phyloP scores from a whole-genome alignment of 2,113 vertebrate species.

The Capreolus pygargus region DNA sequence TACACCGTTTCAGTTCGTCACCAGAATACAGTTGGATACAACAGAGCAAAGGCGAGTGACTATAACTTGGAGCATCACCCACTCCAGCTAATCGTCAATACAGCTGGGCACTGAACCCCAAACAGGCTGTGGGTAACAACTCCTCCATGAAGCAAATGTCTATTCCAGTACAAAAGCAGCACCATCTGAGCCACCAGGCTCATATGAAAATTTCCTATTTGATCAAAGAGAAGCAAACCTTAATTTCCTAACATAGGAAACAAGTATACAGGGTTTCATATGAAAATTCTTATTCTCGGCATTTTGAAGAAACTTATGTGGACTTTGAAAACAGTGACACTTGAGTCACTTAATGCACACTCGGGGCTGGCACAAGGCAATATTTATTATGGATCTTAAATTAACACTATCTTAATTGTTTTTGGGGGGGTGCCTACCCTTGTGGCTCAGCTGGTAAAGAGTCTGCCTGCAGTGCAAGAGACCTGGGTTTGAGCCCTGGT shows the following conservation, averaged over 20 bases:
- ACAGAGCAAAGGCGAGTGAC: neutral
- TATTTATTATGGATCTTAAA: neutral
- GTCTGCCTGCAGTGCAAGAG: rapidly evolving
- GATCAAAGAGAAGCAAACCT: neutral
- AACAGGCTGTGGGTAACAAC: neutral
- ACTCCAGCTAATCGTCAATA: neutral
- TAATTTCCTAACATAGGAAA: neutral
- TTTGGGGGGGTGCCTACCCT: neutral
- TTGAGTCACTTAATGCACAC: neutral
- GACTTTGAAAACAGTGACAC: neutral
- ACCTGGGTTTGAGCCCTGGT: neutral
- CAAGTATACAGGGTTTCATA: neutral
- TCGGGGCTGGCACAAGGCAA: neutral
- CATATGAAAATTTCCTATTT: neutral
- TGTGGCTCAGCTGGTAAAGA: neutral
- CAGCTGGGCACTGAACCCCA: neutral
- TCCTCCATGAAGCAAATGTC: neutral
- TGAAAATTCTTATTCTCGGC: neutral
- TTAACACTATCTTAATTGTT: neutral
- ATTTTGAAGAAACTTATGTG: neutral
- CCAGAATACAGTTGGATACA: neutral
- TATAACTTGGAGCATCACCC: neutral
- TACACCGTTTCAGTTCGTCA: neutral
- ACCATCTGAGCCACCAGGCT: neutral
- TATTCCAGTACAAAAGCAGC: neutral